Evolutionary conservation across 2,888 invertebrate genomes (phyloP).

Genomic region (Drosophila limbata): DNA sequence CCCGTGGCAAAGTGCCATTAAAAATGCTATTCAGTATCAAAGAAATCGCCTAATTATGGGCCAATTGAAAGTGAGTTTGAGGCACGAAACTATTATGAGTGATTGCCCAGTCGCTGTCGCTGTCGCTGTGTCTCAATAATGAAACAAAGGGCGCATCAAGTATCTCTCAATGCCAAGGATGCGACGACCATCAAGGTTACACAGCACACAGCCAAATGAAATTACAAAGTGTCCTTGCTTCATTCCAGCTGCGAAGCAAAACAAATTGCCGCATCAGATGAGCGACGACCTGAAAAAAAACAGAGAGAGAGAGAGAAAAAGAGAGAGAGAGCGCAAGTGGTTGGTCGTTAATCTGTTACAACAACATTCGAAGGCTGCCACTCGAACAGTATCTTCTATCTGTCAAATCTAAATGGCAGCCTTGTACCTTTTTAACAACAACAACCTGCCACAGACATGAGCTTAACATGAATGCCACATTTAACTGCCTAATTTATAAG

Average conservation of each 20-base stretch:
- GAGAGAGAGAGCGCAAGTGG: not conserved
- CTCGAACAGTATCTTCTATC: slow-evolving; percentile 22
- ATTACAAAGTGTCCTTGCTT: slow-evolving; percentile 67
- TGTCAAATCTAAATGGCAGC: slow-evolving; percentile 32
- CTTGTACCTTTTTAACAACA: slow-evolving; percentile 3
- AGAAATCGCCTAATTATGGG: slow-evolving; percentile 68
- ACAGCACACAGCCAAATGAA: slow-evolving; percentile 49
- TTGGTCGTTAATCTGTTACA: slow-evolving; percentile 50
- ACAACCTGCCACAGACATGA: slow-evolving; percentile 17
- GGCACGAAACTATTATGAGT: slow-evolving; percentile 29
- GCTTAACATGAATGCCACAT: slow-evolving; percentile 36
- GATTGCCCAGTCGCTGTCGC: slow-evolving; percentile 1
- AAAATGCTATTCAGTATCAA: slow-evolving; percentile 60
- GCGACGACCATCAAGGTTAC: slow-evolving; percentile 42
- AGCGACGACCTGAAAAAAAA: slow-evolving; percentile 19
- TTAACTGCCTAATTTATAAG: slow-evolving; percentile 58
- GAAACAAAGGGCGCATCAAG: slow-evolving; percentile 28
- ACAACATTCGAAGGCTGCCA: slow-evolving; percentile 44
- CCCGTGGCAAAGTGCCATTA: slow-evolving; percentile 49
- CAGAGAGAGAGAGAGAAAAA: not conserved
- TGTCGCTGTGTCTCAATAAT: slow-evolving; percentile 13
- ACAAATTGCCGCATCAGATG: slow-evolving; percentile 57
- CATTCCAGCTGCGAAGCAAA: slow-evolving; percentile 33
- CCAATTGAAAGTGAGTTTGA: not conserved
- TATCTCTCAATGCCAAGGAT: slow-evolving; percentile 44